Evolutionary conservation across 2,888 invertebrate species (phyloP).

Genomic region (Drymonia ruficornis): DNA sequence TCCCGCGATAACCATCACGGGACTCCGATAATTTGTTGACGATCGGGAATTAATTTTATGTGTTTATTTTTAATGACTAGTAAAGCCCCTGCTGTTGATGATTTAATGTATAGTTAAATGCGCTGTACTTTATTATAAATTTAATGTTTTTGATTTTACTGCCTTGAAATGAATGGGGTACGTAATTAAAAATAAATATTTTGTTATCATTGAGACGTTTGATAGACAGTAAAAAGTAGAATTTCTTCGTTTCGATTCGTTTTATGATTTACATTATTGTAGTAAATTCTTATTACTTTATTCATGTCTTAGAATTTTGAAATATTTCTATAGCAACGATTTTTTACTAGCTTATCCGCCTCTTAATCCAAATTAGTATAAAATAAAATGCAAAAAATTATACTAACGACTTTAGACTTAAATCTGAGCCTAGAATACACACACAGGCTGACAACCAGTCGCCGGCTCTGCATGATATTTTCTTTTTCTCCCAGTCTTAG

Average conservation of each 20-base stretch:
- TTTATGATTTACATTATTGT: not conserved
- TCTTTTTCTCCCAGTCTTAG: constrained; percentile 33
- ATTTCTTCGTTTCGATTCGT: not conserved
- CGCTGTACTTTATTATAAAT: constrained; percentile 23
- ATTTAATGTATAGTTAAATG: constrained; percentile 26
- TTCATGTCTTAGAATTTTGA: no score
- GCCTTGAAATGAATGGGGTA: constrained; percentile 4
- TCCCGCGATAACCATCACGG: constrained; percentile 57
- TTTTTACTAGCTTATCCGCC: no score
- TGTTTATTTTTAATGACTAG: constrained; percentile 47
- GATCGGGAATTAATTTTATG: constrained; percentile 55
- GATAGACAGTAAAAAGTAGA: not conserved
- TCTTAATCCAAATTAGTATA: no score
- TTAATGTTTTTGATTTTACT: constrained; percentile 8
- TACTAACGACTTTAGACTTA: not conserved
- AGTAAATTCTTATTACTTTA: no score
- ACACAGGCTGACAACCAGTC: constrained; percentile 2
- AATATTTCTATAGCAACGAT: no score
- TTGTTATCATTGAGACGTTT: constrained; percentile 7
- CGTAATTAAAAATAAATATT: constrained; percentile 14
- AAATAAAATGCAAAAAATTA: no score
- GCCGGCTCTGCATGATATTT: constrained; percentile 5
- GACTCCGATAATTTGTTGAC: constrained; percentile 65
- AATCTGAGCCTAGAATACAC: not conserved
- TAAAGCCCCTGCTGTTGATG: constrained; percentile 37